Percentiles rank a stretch among this genome's conserved stretches.
Conservation (phyloP, 2,888 invertebrate species). For the Drosophila multiciliata region DNA sequence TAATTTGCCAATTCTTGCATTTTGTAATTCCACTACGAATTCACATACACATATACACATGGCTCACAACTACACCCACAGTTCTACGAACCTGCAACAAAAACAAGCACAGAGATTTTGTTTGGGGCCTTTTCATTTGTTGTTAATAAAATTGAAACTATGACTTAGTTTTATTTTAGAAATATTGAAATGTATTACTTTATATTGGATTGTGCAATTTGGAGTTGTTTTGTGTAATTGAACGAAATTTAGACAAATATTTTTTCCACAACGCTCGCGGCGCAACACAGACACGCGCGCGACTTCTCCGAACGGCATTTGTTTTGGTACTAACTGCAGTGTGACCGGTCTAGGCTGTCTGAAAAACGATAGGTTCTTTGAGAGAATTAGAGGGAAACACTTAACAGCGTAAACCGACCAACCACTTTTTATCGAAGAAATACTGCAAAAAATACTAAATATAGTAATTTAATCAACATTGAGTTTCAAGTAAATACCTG, state of each 20-base stretch:
- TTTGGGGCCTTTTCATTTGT: background rate
- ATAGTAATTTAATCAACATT: background rate
- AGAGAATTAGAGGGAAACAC: slow-evolving; percentile 27
- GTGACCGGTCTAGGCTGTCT: slow-evolving; percentile 34
- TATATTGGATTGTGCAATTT: slow-evolving; percentile 35
- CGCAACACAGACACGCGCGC: slow-evolving; percentile 57
- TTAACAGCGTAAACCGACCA: slow-evolving; percentile 22
- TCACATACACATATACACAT: slow-evolving; percentile 26
- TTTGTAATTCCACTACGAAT: slow-evolving; percentile 39
- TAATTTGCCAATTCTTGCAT: slow-evolving; percentile 40
- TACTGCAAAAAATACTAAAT: background rate
- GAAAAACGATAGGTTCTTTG: slow-evolving; percentile 31
- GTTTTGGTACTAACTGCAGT: slow-evolving; percentile 64
- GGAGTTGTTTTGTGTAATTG: slow-evolving; percentile 29
- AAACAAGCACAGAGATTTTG: slow-evolving; percentile 27
- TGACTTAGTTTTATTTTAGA: background rate
- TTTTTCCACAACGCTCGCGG: slow-evolving; percentile 59
- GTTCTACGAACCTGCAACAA: slow-evolving; percentile 37
- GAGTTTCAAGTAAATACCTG: background rate
- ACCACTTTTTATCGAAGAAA: background rate
- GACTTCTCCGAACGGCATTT: slow-evolving; percentile 58
- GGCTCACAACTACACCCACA: slow-evolving; percentile 33
- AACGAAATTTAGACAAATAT: slow-evolving; percentile 42
- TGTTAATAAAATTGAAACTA: slow-evolving; percentile 17
- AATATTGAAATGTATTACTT: slow-evolving; percentile 26